phyloP scores from a whole-genome alignment of 2,888 invertebrate species.

The Pollenia griseotomentosa region DNA sequence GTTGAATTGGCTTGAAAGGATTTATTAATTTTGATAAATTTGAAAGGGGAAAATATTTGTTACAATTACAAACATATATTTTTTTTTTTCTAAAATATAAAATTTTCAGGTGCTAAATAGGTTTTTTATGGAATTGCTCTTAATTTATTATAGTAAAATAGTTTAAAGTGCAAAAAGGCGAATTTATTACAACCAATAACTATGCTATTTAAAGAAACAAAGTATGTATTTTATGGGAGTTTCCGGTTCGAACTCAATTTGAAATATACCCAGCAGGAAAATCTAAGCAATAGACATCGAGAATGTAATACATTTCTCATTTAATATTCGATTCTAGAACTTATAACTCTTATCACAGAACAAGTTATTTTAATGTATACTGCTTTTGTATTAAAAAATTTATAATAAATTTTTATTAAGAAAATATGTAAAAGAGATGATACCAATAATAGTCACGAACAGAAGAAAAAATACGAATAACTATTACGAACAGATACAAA shows the following conservation, averaged over 20 bases:
- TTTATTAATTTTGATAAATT: conserved; percentile 69
- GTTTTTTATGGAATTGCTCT: conserved; percentile 14
- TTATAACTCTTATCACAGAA: too few relatives aligned
- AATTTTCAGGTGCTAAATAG: conserved; percentile 61
- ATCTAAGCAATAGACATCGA: too few relatives aligned
- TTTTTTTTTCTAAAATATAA: conserved; percentile 7
- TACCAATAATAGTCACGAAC: too few relatives aligned
- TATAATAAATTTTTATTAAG: too few relatives aligned
- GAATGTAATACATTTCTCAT: too few relatives aligned
- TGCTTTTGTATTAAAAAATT: too few relatives aligned
- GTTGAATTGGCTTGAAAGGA: conserved; percentile 65
- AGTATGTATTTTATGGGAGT: conserved; percentile 2
- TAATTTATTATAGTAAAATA: conserved; percentile 41
- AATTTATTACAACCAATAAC: background rate
- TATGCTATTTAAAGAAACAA: background rate
- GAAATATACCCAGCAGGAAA: too few relatives aligned
- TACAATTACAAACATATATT: background rate
- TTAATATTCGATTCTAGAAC: too few relatives aligned
- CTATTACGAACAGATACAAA: too few relatives aligned
- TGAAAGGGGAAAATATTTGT: conserved; percentile 58
- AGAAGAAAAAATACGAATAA: too few relatives aligned
- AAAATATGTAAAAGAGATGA: too few relatives aligned
- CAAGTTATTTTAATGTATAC: too few relatives aligned
- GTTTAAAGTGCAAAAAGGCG: background rate
- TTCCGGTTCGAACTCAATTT: background rate